phyloP scores from a whole-genome alignment of 2,797 vertebrate species.

The Sorex maritimensis region DNA sequence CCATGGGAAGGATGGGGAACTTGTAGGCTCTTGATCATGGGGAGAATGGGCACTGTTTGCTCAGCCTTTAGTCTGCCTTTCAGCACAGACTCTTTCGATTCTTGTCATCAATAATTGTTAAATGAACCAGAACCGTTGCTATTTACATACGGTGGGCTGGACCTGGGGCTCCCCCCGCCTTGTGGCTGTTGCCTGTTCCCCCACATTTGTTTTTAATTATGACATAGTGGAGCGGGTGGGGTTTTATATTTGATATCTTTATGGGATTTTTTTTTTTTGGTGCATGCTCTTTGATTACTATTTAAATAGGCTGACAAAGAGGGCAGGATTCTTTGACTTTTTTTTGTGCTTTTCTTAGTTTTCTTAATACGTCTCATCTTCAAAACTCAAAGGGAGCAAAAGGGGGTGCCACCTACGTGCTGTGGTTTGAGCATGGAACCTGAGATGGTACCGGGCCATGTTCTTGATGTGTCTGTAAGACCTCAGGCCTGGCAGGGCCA shows the following conservation, averaged over 20 bases:
- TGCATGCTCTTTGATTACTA: constrained; percentile 35
- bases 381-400: constrained; percentile 15
- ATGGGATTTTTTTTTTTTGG: constrained; percentile 42
- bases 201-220: constrained; percentile 78
- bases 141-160: background rate
- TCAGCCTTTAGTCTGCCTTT: background rate
- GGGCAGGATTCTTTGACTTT: constrained; percentile 23
- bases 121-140: constrained; percentile 4
- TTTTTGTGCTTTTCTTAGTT: constrained; percentile 42
- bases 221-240: background rate
- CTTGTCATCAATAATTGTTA: background rate
- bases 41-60: background rate
- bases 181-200: constrained; percentile 19
- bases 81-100: constrained; percentile 28
- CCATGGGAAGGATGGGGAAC: background rate
- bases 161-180: constrained; percentile 21
- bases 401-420: background rate
- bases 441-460: background rate
- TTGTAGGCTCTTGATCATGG: background rate
- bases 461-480: background rate
- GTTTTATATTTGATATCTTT: constrained; percentile 53
- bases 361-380: constrained; percentile 50
- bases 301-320: constrained; percentile 62
- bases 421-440: background rate
- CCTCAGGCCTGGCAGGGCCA: background rate